Percentiles rank a stretch among this genome's conserved stretches.
phyloP scores from a whole-genome alignment of 2,888 invertebrate genomes.

The Sinohyriopsis cumingii region DNA sequence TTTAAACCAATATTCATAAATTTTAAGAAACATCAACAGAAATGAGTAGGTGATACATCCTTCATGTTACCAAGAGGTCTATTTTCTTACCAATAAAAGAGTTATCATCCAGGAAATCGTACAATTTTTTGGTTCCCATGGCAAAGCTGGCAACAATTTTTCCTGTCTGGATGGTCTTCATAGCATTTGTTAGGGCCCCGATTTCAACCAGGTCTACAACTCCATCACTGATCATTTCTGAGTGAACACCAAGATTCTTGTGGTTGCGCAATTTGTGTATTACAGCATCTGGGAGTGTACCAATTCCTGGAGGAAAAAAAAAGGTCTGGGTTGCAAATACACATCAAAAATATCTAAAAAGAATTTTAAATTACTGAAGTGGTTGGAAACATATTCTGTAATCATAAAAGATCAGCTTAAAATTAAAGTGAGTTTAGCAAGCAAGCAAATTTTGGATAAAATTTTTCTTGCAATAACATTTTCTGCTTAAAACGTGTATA shows the following conservation, averaged over 20 bases:
- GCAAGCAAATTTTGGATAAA: no score
- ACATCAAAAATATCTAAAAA: background rate
- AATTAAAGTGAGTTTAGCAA: no score
- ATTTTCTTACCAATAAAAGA: slow-evolving; percentile 84
- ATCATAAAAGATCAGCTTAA: background rate
- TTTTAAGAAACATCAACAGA: no score
- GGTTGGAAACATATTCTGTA: background rate
- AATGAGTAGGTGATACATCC: no score
- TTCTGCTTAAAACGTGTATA: no score
- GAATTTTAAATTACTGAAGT: background rate
- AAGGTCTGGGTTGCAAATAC: background rate
- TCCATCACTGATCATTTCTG: slow-evolving; percentile 97
- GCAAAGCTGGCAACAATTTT: slow-evolving; percentile 93
- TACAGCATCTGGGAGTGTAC: slow-evolving; percentile 95
- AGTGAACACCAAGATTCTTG: slow-evolving; percentile 95
- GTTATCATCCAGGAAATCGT: slow-evolving; percentile 95
- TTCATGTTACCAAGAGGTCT: background rate
- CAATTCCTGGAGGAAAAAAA: slow-evolving; percentile 81
- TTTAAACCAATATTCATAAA: no score
- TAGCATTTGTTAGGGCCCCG: slow-evolving; percentile 92
- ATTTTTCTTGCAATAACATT: no score
- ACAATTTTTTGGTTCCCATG: slow-evolving; percentile 88
- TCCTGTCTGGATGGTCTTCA: slow-evolving; percentile 87
- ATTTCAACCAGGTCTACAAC: slow-evolving; percentile 89
- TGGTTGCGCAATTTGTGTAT: slow-evolving; percentile 85